phyloP scores from a whole-genome alignment of 2,888 invertebrate species.

The Amphipyra berbera region DNA sequence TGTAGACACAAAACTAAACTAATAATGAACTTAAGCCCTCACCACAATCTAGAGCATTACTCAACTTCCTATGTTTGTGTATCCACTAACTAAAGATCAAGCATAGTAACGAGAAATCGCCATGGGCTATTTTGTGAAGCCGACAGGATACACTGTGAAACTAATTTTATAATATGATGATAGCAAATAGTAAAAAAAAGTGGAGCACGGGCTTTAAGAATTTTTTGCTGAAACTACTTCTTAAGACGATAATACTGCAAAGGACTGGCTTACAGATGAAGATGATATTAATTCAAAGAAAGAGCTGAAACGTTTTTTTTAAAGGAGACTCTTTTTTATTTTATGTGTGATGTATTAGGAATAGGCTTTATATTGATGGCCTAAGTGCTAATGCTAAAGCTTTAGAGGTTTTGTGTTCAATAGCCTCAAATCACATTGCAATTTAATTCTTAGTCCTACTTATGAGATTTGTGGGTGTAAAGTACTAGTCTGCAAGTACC shows the following conservation, averaged over 20 bases:
- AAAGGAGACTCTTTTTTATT: no score
- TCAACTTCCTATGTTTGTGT: conserved; percentile 55
- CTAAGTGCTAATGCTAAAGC: no score
- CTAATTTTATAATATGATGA: conserved; percentile 45
- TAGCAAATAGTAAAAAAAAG: conserved; percentile 18
- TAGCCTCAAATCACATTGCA: no score
- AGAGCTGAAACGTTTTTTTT: no score
- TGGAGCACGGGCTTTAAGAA: conserved; percentile 3
- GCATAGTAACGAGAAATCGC: conserved; percentile 46
- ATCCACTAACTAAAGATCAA: conserved; percentile 49
- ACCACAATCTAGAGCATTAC: conserved; percentile 42
- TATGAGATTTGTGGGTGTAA: no score
- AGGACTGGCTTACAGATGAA: neutral
- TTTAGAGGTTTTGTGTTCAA: no score
- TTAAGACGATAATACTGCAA: neutral
- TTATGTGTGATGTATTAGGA: no score
- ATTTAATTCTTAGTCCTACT: no score
- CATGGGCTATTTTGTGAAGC: conserved; percentile 45
- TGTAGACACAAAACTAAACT: conserved; percentile 44
- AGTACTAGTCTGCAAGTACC: no score
- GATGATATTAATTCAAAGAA: neutral
- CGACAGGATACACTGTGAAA: conserved; percentile 33
- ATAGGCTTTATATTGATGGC: no score
- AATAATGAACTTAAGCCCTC: conserved; percentile 48
- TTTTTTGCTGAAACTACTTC: neutral